phyloP scores from a whole-genome alignment of 2,888 invertebrate species.

The Teleiodes luculella region DNA sequence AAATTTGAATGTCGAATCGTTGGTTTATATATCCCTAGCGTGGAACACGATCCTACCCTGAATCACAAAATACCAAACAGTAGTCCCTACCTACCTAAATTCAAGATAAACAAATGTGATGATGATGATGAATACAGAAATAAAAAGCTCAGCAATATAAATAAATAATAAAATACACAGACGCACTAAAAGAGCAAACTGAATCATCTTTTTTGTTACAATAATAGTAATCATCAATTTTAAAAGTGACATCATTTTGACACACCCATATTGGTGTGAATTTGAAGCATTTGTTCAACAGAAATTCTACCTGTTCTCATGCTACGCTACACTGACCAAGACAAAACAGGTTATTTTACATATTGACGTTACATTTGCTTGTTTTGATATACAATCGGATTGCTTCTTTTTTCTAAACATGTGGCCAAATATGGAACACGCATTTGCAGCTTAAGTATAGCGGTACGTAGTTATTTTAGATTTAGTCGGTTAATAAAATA shows the following conservation, averaged over 20 bases:
- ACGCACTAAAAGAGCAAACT: neutral
- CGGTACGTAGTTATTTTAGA: neutral
- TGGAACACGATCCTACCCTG: too few relatives aligned
- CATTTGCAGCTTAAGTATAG: neutral
- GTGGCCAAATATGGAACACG: neutral
- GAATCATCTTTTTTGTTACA: neutral
- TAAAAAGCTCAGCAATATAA: too few relatives aligned
- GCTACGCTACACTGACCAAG: neutral
- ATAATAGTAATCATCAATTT: neutral
- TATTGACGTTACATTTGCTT: neutral
- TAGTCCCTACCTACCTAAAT: too few relatives aligned
- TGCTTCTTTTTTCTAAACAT: neutral
- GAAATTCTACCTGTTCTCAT: neutral
- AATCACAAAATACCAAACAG: too few relatives aligned
- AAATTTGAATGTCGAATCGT: too few relatives aligned
- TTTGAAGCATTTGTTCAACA: too few relatives aligned
- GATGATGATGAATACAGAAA: too few relatives aligned
- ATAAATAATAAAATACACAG: neutral
- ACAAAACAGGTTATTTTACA: too few relatives aligned
- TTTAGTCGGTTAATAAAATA: conserved; percentile 27
- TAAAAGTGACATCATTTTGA: neutral
- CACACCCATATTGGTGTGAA: neutral
- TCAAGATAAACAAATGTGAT: too few relatives aligned
- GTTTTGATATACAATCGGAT: too few relatives aligned
- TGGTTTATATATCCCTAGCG: too few relatives aligned